Base-by-base conservation (phyloP, 2,888 invertebrate genomes). In the Parnassius smintheus region DNA sequence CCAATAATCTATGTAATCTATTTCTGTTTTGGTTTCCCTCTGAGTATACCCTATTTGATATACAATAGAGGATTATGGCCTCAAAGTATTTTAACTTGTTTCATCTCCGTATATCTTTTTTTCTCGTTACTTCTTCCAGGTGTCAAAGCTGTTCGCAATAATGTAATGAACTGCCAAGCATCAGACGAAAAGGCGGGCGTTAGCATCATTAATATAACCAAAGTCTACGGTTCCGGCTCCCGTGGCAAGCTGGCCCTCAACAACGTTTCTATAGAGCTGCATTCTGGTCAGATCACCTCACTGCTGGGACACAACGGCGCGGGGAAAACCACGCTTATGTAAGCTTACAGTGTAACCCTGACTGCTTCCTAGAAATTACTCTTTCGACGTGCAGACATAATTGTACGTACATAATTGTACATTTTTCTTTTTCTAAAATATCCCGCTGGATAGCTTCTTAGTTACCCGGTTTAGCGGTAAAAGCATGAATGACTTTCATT, bases 251-350 rank as follows among this genome's bases (percentile, higher is more conserved):
- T 93, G 13, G 98, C 98, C 0, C 93, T 98, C 0, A 94, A 94
- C 67, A 93, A 95, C 70, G 94, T 98, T 12, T 95, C 93, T 18
- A 80, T 98, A 10, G 96, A 96, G 69, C 95, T 98, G 70, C 95
- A 95, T 64, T 94, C 95, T 76, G 95, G 95, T 46, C 96, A 98
- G 81, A 96, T 98, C 55, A 97, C 97, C 0, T 95, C 97, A 12
- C 93, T 98, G 67, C 87, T 98, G 25, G 98, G 98, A 0, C 95
- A 98, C 70, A 98, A 98, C 73, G 98, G 98, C 0, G 98, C 98
- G 0, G 98, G 98, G 10, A 98, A 98, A 85, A 97, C 97, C 18
- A 98, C 98, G 0, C 95, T 98, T 0, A 97, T 97, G 96, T 97
- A 89, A 94, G 95, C 93, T 69, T 41, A 18, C 7, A 25, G 9